These are phyloP conservation scores for Leucophenga maculata DNA, from an alignment of 2,888 invertebrate genomes.

Conservation along the genomic window DNA sequence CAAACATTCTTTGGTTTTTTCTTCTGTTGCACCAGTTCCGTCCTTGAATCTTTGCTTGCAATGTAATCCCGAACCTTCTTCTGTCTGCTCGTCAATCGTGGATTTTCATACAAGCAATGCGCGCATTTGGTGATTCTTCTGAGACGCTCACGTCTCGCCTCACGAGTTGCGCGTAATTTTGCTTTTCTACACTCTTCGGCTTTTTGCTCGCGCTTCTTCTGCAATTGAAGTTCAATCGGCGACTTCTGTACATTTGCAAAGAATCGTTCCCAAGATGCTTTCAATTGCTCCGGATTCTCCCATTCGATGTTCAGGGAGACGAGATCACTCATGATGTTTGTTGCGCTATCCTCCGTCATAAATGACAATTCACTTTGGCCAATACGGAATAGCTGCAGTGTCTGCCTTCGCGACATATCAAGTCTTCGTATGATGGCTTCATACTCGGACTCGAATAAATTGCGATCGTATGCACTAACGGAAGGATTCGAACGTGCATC, in stretches of 20 bases:
- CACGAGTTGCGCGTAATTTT: background rate
- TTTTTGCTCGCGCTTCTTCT: background rate
- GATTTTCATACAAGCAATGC: background rate
- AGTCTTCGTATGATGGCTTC: background rate
- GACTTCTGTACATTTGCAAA: background rate
- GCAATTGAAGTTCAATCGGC: background rate
- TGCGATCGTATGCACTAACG: background rate
- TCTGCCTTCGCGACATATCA: background rate
- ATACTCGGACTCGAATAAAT: background rate
- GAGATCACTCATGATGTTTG: too few species aligned
- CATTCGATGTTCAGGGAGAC: background rate
- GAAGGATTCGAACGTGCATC: background rate
- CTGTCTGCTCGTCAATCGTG: constrained; percentile 5
- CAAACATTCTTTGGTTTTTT: background rate
- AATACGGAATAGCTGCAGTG: background rate
- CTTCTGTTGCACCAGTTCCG: background rate
- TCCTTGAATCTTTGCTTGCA: background rate
- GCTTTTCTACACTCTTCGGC: background rate
- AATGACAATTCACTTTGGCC: too few species aligned
- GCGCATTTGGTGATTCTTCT: background rate
- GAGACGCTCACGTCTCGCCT: background rate
- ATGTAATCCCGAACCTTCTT: background rate
- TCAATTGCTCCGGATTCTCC: background rate
- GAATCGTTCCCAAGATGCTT: constrained; percentile 4
- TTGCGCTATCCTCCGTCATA: background rate